Base-by-base conservation (phyloP, 1,140 invertebrate species). In the Hormaphis cornu region DNA sequence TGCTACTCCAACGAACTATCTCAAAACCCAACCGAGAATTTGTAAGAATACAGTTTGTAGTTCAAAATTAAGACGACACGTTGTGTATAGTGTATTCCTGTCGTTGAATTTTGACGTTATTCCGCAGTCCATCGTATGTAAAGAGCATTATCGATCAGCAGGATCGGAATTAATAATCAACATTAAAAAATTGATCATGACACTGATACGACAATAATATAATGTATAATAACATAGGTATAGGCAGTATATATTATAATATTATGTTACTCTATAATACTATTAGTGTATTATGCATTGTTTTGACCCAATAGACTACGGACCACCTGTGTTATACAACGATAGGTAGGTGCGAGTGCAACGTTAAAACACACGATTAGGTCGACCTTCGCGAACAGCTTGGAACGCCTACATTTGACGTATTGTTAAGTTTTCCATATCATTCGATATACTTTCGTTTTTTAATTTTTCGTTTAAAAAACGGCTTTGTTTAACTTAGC, bases 291-390 rank as follows among this genome's bases (percentile, higher is more conserved):
- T n/a, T n/a, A n/a, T n/a, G n/a, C 40, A 63, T 63, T 44, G 58
- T 63, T 33, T 46, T 63, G 26, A 46, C 9, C n/a, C 8, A 20
- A 20, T n/a, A n/a, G n/a, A n/a, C n/a, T n/a, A n/a, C n/a, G n/a
- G n/a, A 46, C 58, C 58, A 20, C 40, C 40, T 30, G n/a, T 46
- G 40, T 63, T 30, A 46, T 46, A 44, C 26, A 44, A 44, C 46
- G 37, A 42, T 40, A 59, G 7, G 7, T 40, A 40, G 14, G 37
- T 40, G 12, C 42, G n/a, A n/a, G n/a, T n/a, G n/a, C 40, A 30
- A 63, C 58, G 58, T 63, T 16, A 63, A 26, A 46, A 63, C 50
- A 66, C 12, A 50, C 61, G 50, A 66, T 66, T 66, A 22, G 12
- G 26, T n/a, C n/a, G 42, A 66, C 61, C 61, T 66, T 50, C 61